Percentiles rank a stretch among this genome's conserved stretches.
These are phyloP conservation scores for Psittacula echo DNA, from an alignment of 2,797 vertebrate genomes.

Conservation along the genomic window DNA sequence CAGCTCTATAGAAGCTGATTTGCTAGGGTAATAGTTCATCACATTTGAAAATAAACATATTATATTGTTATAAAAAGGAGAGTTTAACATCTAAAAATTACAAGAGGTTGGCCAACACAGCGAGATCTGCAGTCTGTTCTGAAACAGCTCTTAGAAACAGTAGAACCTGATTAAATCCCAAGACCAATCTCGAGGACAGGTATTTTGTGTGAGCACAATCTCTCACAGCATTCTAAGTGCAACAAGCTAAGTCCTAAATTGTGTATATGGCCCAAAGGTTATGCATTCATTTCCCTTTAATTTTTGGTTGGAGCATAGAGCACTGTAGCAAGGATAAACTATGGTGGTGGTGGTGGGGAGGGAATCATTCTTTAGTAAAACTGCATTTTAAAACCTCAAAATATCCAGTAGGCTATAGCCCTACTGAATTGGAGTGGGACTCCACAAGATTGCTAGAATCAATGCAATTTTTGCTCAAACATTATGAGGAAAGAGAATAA, in stretches of 20 bases:
- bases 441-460: not conserved
- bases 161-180: not conserved
- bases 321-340: not conserved
- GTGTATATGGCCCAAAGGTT: not conserved
- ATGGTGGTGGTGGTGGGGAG: rapidly evolving
- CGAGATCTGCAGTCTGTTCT: not conserved
- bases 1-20: not conserved
- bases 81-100: not conserved
- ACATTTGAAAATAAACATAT: not conserved
- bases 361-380: not conserved
- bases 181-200: not conserved
- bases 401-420: not conserved
- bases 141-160: not conserved
- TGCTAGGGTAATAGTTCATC: not conserved
- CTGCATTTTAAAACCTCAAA: not conserved
- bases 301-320: not conserved
- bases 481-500: not conserved
- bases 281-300: not conserved
- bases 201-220: not conserved
- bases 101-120: not conserved
- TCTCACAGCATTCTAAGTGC: not conserved
- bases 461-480: not conserved
- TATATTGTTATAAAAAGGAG: not conserved
- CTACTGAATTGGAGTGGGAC: not conserved
- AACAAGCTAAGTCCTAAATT: not conserved